Base-by-base conservation (phyloP, 2,888 invertebrate species). In the Euphydryas editha region DNA sequence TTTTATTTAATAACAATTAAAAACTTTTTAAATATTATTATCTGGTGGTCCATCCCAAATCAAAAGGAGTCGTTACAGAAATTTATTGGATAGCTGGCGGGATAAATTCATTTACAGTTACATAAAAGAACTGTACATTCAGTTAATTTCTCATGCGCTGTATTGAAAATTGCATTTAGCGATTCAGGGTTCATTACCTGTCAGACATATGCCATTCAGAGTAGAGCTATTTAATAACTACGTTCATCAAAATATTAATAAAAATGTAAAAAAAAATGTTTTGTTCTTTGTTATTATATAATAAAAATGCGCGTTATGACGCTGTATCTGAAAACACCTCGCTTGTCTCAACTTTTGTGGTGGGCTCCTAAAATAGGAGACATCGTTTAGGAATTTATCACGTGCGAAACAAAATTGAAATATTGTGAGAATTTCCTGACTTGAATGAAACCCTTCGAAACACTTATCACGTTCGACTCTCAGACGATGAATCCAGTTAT, bases 141-240 rank as follows among this genome's bases (percentile, higher is more conserved):
- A 20, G 20, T 59, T 66, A 59, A 59, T 72, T 71, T 71, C 68
- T 66, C 56, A 65, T 51, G 57, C 69, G 56, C 21, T 59, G 68
- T 69, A 66, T 71, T 64, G 67, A 62, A 68, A 61, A 69, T 54
- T 54, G 54, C 54, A 69, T 67, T 67, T 58, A 59, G 62, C 59
- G 10, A 73, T 68, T 74, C 65, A 72, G 71, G 72, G 75, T 77
- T 75, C 68, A 74, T 72, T 79, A 78, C 79, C 79, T 78, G 75
- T 68, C 74, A 78, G 80, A 76, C 72, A 75, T 72, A 70, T 73
- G 64, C 72, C 74, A 77, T 66, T 74, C 73, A 73, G 71, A 71
- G 67, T 71, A 75, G 73, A 75, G 77, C 73, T 75, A 75, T 81
- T 74, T 81, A 80, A 82, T 84, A 81, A 36, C 54, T 30, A 54